These are phyloP conservation scores for Andricus curvator DNA, from an alignment of 2,888 invertebrate genomes.

Conservation along the genomic window DNA sequence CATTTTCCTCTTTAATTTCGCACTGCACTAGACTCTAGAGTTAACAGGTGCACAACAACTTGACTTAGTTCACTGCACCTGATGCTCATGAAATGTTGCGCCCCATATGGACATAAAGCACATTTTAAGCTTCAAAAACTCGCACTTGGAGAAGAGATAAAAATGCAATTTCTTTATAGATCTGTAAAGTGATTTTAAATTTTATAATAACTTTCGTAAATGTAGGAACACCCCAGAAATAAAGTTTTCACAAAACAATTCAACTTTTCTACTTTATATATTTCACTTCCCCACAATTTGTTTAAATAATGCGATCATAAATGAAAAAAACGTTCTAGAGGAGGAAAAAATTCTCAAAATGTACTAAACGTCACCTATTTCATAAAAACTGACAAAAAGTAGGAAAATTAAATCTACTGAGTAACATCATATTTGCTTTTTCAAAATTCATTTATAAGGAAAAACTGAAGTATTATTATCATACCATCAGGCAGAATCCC, in stretches of 20 bases:
- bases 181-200: background rate
- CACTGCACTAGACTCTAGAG: conserved; percentile 17
- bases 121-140: background rate
- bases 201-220: background rate
- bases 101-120: background rate
- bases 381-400: no score
- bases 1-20: background rate
- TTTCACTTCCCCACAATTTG: background rate
- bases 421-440: no score
- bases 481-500: no score
- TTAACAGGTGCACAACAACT: conserved; percentile 28
- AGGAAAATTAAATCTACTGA: no score
- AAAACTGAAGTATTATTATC: no score
- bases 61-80: background rate
- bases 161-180: background rate
- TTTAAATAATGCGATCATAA: no score
- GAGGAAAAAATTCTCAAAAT: no score
- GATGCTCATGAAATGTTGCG: background rate
- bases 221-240: background rate
- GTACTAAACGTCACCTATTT: no score
- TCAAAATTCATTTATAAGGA: no score
- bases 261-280: background rate
- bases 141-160: background rate
- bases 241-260: background rate
- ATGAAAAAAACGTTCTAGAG: no score